phyloP scores from a whole-genome alignment of 2,113 vertebrate genomes.

The Felis chaus region DNA sequence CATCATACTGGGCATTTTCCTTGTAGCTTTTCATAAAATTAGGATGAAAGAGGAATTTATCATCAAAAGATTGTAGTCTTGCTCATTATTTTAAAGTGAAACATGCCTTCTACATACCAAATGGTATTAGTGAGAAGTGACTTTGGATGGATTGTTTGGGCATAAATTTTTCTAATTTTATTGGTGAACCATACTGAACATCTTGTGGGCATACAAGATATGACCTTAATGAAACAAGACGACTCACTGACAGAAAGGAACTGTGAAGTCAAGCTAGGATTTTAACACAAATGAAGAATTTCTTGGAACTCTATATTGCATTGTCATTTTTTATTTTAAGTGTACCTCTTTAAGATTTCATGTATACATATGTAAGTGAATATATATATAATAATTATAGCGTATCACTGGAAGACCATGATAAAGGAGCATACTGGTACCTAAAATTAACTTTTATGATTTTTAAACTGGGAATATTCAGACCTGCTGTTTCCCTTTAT shows the following conservation, averaged over 20 bases:
- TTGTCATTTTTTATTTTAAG: slow-evolving; percentile 20
- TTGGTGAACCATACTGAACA: slow-evolving; percentile 45
- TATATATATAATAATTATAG: neutral
- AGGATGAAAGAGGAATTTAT: slow-evolving; percentile 79
- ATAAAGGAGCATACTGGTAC: neutral
- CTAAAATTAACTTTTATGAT: neutral
- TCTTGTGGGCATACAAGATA: slow-evolving; percentile 32
- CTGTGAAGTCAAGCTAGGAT: neutral
- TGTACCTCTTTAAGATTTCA: neutral
- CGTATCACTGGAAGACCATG: neutral
- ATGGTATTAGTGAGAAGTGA: slow-evolving; percentile 64
- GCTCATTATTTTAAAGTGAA: slow-evolving; percentile 76
- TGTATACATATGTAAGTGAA: too few relatives aligned
- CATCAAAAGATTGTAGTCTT: slow-evolving; percentile 66
- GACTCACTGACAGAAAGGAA: slow-evolving; percentile 29
- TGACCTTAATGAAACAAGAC: slow-evolving; percentile 44
- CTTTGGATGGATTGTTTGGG: slow-evolving; percentile 54
- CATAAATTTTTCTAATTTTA: slow-evolving; percentile 62
- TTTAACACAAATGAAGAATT: neutral
- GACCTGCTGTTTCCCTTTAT: neutral
- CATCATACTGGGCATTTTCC: slow-evolving; percentile 69
- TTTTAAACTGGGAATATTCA: neutral
- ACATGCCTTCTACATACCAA: slow-evolving; percentile 63
- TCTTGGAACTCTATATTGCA: slow-evolving; percentile 17
- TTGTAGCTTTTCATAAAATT: slow-evolving; percentile 78